A percentile compares a stretch with the other conserved stretches of the same genome.
phyloP scores from a whole-genome alignment of 1,140 invertebrate species.

The Zaprionus ghesquierei region DNA sequence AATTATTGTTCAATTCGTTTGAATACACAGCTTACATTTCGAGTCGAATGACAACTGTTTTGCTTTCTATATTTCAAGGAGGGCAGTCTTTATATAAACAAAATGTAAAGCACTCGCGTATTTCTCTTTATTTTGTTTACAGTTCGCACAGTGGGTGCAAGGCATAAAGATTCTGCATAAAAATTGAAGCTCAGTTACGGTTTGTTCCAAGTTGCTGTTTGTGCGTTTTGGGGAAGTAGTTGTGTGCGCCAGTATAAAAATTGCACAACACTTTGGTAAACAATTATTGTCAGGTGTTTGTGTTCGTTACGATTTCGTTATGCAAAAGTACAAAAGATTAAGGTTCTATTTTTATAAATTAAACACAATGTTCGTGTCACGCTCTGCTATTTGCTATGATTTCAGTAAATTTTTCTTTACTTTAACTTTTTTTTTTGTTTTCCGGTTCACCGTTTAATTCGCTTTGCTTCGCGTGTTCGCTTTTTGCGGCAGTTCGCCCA shows the following conservation, averaged over 20 bases:
- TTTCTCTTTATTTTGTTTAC: slow-evolving; percentile 34
- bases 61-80: slow-evolving; percentile 5
- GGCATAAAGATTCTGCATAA: slow-evolving; percentile 1
- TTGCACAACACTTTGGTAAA: slow-evolving; percentile 34
- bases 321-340: slow-evolving; percentile 32
- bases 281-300: slow-evolving; percentile 22
- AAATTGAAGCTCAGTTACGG: slow-evolving; percentile 22
- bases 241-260: slow-evolving; percentile 12
- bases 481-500: slow-evolving; percentile 29
- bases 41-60: slow-evolving; percentile 11
- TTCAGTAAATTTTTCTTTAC: slow-evolving; percentile 4
- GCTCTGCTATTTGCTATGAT: slow-evolving; percentile 9
- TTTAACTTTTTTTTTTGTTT: not conserved
- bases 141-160: slow-evolving; percentile 39
- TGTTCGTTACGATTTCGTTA: slow-evolving; percentile 19
- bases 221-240: slow-evolving; percentile 1
- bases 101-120: slow-evolving; percentile 32
- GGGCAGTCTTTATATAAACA: slow-evolving; percentile 38
- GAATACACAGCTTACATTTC: slow-evolving; percentile 48
- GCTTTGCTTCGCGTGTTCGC: slow-evolving; percentile 15
- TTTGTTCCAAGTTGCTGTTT: not conserved
- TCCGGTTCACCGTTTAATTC: slow-evolving; percentile 6
- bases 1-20: slow-evolving; percentile 12
- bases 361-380: slow-evolving; percentile 4
- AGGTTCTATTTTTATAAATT: slow-evolving; percentile 21